These are phyloP conservation scores for Xiphophorus couchianus DNA, from an alignment of 2,113 vertebrate species.

Conservation along the genomic window DNA sequence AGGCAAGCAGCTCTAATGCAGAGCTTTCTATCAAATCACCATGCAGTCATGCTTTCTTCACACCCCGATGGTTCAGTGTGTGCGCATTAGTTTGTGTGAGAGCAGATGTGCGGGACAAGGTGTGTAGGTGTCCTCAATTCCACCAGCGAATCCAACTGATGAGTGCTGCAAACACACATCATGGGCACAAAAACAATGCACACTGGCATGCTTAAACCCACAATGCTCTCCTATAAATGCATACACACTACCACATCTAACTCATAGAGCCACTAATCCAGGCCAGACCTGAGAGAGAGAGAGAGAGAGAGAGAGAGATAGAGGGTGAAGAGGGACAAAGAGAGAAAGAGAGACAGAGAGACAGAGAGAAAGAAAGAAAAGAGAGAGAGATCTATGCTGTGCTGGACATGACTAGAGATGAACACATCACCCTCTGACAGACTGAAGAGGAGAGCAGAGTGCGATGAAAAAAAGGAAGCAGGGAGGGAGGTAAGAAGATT, in stretches of 20 bases:
- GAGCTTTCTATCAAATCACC: slow-evolving; percentile 61
- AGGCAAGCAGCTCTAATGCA: slow-evolving; percentile 56
- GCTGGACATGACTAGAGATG: slow-evolving; percentile 73
- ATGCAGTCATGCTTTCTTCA: slow-evolving; percentile 34
- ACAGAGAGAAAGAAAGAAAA: too few relatives aligned
- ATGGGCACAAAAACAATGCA: slow-evolving; percentile 3
- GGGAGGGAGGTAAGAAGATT: slow-evolving; percentile 60
- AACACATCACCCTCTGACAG: slow-evolving; percentile 75
- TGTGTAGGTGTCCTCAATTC: slow-evolving; percentile 67
- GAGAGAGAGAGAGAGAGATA: not conserved
- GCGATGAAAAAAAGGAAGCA: slow-evolving; percentile 50
- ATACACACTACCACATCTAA: slow-evolving; percentile 19
- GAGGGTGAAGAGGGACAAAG: slow-evolving; percentile 6
- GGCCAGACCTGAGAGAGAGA: slow-evolving; percentile 51
- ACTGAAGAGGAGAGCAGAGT: slow-evolving; percentile 56
- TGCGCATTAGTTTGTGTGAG: slow-evolving; percentile 4
- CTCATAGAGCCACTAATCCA: slow-evolving; percentile 48
- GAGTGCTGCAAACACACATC: slow-evolving; percentile 23
- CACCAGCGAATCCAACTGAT: slow-evolving; percentile 69
- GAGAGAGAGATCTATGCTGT: slow-evolving; percentile 40
- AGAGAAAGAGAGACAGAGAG: too few relatives aligned
- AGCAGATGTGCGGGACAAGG: slow-evolving; percentile 59
- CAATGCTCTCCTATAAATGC: slow-evolving; percentile 34
- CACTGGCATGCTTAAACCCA: slow-evolving; percentile 14
- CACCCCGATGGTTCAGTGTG: slow-evolving; percentile 2